Evolutionary conservation across 2,888 invertebrate species (phyloP).

Genomic region (Timema podura): DNA sequence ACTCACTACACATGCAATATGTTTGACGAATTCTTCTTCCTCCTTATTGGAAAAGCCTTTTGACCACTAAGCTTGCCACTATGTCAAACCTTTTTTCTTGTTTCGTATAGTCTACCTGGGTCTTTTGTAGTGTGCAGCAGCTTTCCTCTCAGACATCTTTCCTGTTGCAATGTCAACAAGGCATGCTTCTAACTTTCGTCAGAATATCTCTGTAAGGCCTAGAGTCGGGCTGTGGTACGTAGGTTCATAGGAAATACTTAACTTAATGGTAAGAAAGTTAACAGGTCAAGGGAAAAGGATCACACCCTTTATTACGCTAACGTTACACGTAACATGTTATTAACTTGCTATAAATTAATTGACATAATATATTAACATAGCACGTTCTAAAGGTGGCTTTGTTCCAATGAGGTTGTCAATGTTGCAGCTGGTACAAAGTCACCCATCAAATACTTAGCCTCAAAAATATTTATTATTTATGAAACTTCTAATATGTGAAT

Average conservation of each 20-base stretch:
- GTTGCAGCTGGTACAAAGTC: conserved; percentile 5
- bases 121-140: conserved; percentile 1
- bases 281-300: too few relatives aligned
- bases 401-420: background rate
- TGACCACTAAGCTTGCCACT: conserved; percentile 2
- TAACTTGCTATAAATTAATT: too few relatives aligned
- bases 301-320: too few relatives aligned
- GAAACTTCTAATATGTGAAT: background rate
- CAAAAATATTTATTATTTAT: background rate
- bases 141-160: conserved; percentile 13
- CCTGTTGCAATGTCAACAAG: conserved; percentile 3
- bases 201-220: conserved; percentile 5
- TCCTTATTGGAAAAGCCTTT: background rate
- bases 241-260: background rate
- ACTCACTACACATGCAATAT: conserved; percentile 3
- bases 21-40: background rate
- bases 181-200: background rate
- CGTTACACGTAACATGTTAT: too few relatives aligned
- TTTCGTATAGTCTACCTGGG: conserved; percentile 11
- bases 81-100: conserved; percentile 4
- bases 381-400: background rate
- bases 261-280: too few relatives aligned
- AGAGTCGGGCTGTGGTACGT: conserved; percentile 3
- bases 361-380: too few relatives aligned
- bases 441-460: conserved; percentile 8